A percentile compares a stretch with the other conserved stretches of the same genome.
These are phyloP conservation scores for Achroia grisella DNA, from an alignment of 1,140 invertebrate genomes.

Conservation along the genomic window DNA sequence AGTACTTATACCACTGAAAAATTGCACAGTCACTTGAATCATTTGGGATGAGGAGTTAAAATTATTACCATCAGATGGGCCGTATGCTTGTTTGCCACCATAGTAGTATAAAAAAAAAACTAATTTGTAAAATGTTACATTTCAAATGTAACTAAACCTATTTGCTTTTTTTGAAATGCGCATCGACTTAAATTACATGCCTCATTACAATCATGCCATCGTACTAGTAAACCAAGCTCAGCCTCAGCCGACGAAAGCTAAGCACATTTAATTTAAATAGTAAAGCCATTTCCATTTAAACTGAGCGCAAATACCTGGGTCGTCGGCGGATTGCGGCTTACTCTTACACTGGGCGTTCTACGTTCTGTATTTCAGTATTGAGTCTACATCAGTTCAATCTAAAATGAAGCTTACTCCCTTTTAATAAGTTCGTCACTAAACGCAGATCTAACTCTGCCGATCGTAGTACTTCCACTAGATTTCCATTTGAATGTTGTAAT, in stretches of 20 bases:
- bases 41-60: no score
- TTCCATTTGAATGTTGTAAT: neutral
- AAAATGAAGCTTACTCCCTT: neutral
- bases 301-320: conserved; percentile 44
- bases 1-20: no score
- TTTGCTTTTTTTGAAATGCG: no score
- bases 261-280: conserved; percentile 9
- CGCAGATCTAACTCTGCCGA: neutral
- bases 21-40: no score
- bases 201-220: no score
- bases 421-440: neutral
- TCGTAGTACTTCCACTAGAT: neutral
- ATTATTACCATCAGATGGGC: no score
- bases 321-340: conserved; percentile 62
- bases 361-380: conserved; percentile 16
- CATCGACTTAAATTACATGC: no score
- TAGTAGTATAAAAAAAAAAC: no score
- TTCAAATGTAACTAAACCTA: no score
- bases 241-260: conserved; percentile 1
- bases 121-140: no score
- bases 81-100: no score
- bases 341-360: conserved; percentile 45
- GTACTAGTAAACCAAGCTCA: neutral
- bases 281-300: conserved; percentile 32
- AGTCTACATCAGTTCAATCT: neutral